Percentiles rank a stretch among this genome's conserved stretches.
Evolutionary conservation across 2,113 vertebrate species (phyloP).

Genomic region (Elephas maximus): DNA sequence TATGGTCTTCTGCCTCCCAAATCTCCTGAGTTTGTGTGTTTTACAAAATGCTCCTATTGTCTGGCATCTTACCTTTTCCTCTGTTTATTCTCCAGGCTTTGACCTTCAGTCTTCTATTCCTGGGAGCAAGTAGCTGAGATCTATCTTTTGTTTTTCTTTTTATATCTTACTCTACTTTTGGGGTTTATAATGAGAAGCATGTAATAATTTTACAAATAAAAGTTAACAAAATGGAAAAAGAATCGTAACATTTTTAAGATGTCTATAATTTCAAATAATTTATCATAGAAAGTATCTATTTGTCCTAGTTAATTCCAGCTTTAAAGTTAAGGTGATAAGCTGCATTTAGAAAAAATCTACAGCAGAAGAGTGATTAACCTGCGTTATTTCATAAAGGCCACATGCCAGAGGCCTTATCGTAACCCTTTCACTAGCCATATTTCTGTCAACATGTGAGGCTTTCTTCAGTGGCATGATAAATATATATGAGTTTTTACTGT

Average conservation of each 20-base stretch:
- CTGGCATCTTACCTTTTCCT: not conserved
- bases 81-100: conserved; percentile 5
- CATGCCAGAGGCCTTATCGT: not conserved
- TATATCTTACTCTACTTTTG: not conserved
- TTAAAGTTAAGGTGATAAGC: not conserved
- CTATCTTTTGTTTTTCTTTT: not conserved
- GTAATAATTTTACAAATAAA: not conserved
- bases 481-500: not conserved
- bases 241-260: not conserved
- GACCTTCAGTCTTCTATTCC: not conserved
- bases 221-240: not conserved
- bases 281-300: not conserved
- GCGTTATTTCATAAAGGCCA: not conserved
- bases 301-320: not conserved
- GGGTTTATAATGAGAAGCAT: not conserved
- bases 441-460: not conserved
- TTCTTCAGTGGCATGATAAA: not conserved
- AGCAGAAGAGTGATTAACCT: not conserved
- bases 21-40: not conserved
- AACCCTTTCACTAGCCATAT: not conserved
- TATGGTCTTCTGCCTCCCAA: not conserved
- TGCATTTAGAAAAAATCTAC: not conserved
- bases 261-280: not conserved
- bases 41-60: not conserved
- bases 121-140: not conserved